These are phyloP conservation scores for Cenopis cana DNA, from an alignment of 2,888 invertebrate species.

Conservation along the genomic window DNA sequence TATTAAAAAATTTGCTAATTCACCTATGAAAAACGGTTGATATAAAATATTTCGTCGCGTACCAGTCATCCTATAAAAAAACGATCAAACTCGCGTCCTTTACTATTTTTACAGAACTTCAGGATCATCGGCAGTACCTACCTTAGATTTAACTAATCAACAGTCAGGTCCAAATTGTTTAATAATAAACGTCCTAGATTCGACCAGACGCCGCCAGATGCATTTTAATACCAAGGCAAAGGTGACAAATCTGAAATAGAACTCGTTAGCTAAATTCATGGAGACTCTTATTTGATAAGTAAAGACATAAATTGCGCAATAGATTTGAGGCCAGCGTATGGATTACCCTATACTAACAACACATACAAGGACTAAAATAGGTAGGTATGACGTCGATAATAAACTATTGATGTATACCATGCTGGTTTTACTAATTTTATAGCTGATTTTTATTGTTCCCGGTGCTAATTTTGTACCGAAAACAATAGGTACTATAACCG, in stretches of 20 bases:
- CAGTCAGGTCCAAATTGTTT: slow-evolving; percentile 5
- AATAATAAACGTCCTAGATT: slow-evolving; percentile 34
- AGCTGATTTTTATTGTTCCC: background rate
- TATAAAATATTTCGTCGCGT: too few relatives aligned
- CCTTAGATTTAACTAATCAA: background rate
- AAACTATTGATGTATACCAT: background rate
- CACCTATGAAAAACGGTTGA: too few relatives aligned
- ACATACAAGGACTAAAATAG: background rate
- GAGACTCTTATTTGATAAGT: background rate
- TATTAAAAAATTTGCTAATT: too few relatives aligned
- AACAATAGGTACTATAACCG: too few relatives aligned
- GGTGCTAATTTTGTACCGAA: background rate
- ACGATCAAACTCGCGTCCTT: too few relatives aligned
- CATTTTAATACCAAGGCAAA: slow-evolving; percentile 39
- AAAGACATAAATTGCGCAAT: slow-evolving; percentile 2
- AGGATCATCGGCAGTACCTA: background rate
- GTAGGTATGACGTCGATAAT: background rate
- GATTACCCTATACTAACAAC: background rate
- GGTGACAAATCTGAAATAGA: slow-evolving; percentile 37
- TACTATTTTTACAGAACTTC: background rate
- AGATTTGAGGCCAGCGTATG: background rate
- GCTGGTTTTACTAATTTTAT: background rate
- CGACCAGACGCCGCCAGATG: slow-evolving; percentile 13
- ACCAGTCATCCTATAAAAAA: too few relatives aligned
- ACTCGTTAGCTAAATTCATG: slow-evolving; percentile 20